Conservation (phyloP, 2,113 vertebrate species). For the Oreochromis aureus region DNA sequence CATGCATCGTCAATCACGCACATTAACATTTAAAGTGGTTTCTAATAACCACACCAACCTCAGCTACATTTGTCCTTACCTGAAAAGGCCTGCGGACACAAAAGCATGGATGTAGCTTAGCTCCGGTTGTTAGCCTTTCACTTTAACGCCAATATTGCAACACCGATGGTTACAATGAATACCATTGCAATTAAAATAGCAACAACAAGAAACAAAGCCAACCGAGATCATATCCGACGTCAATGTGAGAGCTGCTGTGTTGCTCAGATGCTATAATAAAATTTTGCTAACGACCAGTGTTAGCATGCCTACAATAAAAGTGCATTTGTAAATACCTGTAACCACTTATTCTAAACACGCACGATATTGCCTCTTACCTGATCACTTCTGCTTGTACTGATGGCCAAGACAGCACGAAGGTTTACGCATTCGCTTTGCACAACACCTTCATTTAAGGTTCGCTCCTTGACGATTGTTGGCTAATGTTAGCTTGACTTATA, state of each 20-base stretch:
- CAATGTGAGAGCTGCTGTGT: background rate
- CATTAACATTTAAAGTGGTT: background rate
- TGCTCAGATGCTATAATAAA: constrained; percentile 1
- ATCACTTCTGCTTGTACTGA: background rate
- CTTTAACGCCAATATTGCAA: background rate
- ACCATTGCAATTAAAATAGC: background rate
- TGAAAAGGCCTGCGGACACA: constrained; percentile 43
- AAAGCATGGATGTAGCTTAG: constrained; percentile 37
- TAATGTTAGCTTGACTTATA: constrained; percentile 46
- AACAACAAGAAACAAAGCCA: background rate
- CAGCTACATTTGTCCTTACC: constrained; percentile 31
- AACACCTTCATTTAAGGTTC: background rate
- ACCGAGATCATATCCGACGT: background rate
- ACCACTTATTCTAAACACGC: background rate
- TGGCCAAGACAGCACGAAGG: background rate
- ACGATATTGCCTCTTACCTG: background rate
- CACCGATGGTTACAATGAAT: background rate
- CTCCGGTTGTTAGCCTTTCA: background rate
- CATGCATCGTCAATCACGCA: fast-evolving
- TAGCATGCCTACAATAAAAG: constrained; percentile 16
- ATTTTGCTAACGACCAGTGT: background rate
- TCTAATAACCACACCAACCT: background rate
- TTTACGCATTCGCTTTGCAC: background rate
- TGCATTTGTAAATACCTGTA: background rate
- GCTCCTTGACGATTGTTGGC: constrained; percentile 22